Base-by-base conservation (phyloP, 2,888 invertebrate species). In the Drosophila recens region DNA sequence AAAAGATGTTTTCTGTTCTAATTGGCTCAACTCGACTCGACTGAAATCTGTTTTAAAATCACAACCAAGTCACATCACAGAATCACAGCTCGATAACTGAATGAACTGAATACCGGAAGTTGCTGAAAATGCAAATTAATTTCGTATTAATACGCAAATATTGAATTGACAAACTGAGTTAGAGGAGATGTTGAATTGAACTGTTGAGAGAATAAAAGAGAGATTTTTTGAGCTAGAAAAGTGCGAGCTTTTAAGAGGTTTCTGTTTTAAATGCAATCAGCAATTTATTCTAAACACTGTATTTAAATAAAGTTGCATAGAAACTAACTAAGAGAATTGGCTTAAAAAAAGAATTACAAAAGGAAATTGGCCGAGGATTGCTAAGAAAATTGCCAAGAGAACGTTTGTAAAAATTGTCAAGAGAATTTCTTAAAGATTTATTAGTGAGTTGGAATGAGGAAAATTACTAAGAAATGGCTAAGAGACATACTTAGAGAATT, bases 1-100 rank as follows among this genome's bases (percentile, higher is more conserved):
- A 72, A 72, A 72, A 61, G 61, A 66, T 78, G 73, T 67, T 67
- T 72, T 67, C 65, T 69, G 67, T 79, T 78, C 77, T 78, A 78
- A 78, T 78, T 78, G 77, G 80, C 79, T 67, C 63, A 64, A 62
- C 53, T 67, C 63, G 38, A 42, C 15, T 2, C 43, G 20, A 40
- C 20, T 52, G 54, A 57, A 27, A 30, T 40, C 13, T 40, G 49
- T 20, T 30, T n/a, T 30, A 11, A 33, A 40, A 11, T n/a, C 45
- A 36, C 45, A 57, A 30, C 1, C 15, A 36, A 57, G n/a, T 36
- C 30, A n/a, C 43, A 48, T 48, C 15, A n/a, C 13, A 46, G 10
- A 30, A 27, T 27, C 23, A 46, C n/a, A 46, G 20, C n/a, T 42
- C n/a, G 13, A 36, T 45, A 36, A 15, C 54, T 46, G 10, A 33